Evolutionary conservation across 1,140 invertebrate genomes (phyloP), one percentile per base, ranked within the genome.

Genomic region (Tetramorium alpestre): DNA sequence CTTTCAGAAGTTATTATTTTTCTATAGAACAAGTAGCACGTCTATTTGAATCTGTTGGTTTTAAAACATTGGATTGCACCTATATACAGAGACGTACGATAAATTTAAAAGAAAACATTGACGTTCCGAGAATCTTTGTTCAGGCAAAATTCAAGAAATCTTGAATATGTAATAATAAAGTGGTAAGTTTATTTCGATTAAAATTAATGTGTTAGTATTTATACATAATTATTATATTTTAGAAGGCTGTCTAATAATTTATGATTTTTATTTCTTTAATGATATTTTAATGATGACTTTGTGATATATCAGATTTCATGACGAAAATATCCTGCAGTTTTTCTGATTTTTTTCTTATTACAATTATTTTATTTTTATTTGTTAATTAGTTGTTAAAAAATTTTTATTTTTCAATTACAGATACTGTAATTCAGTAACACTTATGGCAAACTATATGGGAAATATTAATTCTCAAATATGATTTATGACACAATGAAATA

Each of bases 111-210:
- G 98, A 99, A 95, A 97, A 97, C 33, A 96, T 99, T 65, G 97
- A 98, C 96, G 98, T 99, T 0, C 97, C 97, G 0, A 96, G 99
- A 81, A 97, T 98, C 89, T 99, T 99, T 96, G 96, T 99, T 10
- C 99, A 99, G 95, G 98, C 97, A 22, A 99, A 98, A 96, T 99
- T 98, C 94, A 94, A 91, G 16, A 98, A 97, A 92, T 95, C 95
- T 87, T 93, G 67, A 84, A 94, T 78, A 72, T 80, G 44, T 16
- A 62, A 54, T 62, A 25, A 69, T 84, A 10, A 22, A 41, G 67
- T 65, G 56, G 77, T 80, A 62, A 47, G 84, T 82, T 11, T 67
- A 64, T 73, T 60, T 64, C 4, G 33, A 44, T 72, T 78, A 72
- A 6, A 4, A 41, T 25, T 38, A 8, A 11, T 58, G 56, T n/a